phyloP scores from a whole-genome alignment of 2,797 vertebrate species.

The Etheostoma nigrum region DNA sequence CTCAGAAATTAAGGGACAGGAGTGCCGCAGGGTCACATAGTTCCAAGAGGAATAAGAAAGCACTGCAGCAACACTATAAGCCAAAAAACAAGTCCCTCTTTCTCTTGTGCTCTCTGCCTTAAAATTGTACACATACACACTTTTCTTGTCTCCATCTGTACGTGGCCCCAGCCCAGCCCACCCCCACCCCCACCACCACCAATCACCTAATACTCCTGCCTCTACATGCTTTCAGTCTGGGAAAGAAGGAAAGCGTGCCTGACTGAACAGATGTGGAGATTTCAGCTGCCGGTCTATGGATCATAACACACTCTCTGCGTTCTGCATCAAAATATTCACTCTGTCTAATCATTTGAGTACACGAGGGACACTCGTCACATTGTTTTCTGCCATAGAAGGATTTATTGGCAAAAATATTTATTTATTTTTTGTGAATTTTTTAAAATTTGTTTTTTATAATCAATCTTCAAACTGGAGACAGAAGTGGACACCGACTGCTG shows the following conservation, averaged over 20 bases:
- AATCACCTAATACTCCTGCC: conserved; percentile 54
- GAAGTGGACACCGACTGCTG: conserved; percentile 75
- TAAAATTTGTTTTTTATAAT: conserved; percentile 10
- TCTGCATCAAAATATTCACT: conserved; percentile 8
- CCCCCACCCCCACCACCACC: not conserved
- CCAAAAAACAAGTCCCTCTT: conserved; percentile 39
- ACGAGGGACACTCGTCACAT: conserved; percentile 34
- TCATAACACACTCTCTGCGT: conserved; percentile 44
- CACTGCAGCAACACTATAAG: conserved; percentile 32
- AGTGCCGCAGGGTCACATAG: conserved; percentile 44
- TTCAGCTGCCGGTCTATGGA: conserved; percentile 57
- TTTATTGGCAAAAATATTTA: conserved; percentile 30
- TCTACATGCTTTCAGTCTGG: conserved; percentile 36
- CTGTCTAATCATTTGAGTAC: conserved; percentile 2
- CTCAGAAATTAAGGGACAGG: conserved; percentile 71
- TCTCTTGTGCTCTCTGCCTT: not conserved
- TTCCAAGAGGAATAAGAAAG: conserved; percentile 67
- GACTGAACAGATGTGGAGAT: conserved; percentile 71
- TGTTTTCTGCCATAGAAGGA: conserved; percentile 41
- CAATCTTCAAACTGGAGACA: conserved; percentile 80
- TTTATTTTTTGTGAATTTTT: not conserved
- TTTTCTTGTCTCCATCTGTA: not conserved
- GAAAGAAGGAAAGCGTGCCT: conserved; percentile 70
- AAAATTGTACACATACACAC: conserved; percentile 9
- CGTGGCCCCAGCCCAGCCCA: not conserved